Conservation (phyloP, 1,140 invertebrate genomes). For the Pseudomyrmex flavicornis region DNA sequence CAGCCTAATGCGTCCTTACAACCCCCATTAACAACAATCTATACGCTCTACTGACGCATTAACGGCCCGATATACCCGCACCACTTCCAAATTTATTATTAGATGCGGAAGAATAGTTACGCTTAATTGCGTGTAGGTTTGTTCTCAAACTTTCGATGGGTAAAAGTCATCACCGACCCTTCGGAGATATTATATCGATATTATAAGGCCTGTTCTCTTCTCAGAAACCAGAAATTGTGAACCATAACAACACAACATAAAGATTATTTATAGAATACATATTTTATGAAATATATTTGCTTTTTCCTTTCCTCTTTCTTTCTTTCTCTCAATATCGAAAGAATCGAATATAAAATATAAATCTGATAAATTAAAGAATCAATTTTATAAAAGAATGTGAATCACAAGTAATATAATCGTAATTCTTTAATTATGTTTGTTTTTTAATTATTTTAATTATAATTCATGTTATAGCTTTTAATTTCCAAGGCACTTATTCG, state of each 20-base stretch:
- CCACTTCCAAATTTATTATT: slow-evolving; percentile 74
- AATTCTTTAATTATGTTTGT: not conserved
- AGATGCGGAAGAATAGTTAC: slow-evolving; percentile 48
- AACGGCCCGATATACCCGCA: slow-evolving; percentile 66
- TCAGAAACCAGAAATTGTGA: not conserved
- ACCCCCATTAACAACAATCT: slow-evolving; percentile 85
- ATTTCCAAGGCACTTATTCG: not conserved
- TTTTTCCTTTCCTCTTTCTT: not conserved
- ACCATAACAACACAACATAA: not conserved
- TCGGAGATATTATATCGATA: slow-evolving; percentile 53
- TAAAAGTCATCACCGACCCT: slow-evolving; percentile 33
- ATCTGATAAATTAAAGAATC: no score
- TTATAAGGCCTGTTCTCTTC: slow-evolving; percentile 24
- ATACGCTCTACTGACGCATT: slow-evolving; percentile 78
- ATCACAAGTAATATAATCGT: not conserved
- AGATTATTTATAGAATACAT: not conserved
- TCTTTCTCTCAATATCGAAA: no score
- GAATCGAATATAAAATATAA: no score
- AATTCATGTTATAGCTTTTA: not conserved
- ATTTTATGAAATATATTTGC: not conserved
- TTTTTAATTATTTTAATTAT: no score
- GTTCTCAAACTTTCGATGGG: slow-evolving; percentile 49
- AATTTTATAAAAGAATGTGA: no score
- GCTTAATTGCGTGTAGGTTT: slow-evolving; percentile 65
- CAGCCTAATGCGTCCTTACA: slow-evolving; percentile 84